Evolutionary conservation across 2,888 invertebrate genomes (phyloP).

Genomic region (Hyposoter didymator): DNA sequence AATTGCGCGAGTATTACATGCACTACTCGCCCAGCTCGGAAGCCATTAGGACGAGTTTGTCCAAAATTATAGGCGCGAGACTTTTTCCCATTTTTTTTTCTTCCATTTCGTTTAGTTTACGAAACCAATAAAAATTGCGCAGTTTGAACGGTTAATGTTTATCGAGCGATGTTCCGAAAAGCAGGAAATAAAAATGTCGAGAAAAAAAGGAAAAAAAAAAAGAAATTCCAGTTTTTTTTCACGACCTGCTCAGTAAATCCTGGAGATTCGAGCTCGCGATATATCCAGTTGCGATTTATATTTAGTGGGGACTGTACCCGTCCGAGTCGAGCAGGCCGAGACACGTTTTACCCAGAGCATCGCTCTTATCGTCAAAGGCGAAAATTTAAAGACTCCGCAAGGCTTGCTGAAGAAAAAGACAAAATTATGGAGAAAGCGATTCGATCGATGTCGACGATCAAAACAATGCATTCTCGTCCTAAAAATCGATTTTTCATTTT

Average conservation of each 20-base stretch:
- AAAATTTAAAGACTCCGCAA: slow-evolving; percentile 63
- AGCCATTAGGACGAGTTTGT: slow-evolving; percentile 42
- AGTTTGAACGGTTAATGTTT: not conserved
- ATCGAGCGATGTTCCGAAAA: not conserved
- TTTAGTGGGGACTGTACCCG: slow-evolving; percentile 76
- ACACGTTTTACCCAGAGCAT: slow-evolving; percentile 76
- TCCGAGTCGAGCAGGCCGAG: slow-evolving; percentile 73
- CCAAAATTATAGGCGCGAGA: slow-evolving; percentile 21
- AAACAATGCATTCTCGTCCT: not conserved
- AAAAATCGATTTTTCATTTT: not conserved
- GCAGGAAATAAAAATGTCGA: not conserved
- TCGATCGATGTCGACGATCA: too few species aligned
- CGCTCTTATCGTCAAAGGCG: slow-evolving; percentile 54
- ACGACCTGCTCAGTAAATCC: not conserved
- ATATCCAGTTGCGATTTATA: slow-evolving; percentile 68
- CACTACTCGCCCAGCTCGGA: not conserved
- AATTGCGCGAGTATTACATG: slow-evolving; percentile 47
- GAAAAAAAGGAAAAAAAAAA: not conserved
- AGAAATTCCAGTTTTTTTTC: not conserved
- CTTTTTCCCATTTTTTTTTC: not conserved
- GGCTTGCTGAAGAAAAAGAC: too few species aligned
- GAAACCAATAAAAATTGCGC: not conserved
- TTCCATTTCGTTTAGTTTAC: not conserved
- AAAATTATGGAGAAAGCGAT: too few species aligned
- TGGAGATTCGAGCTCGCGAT: not conserved